phyloP scores from a whole-genome alignment of 2,888 invertebrate genomes.

The Dynastes hyllus region DNA sequence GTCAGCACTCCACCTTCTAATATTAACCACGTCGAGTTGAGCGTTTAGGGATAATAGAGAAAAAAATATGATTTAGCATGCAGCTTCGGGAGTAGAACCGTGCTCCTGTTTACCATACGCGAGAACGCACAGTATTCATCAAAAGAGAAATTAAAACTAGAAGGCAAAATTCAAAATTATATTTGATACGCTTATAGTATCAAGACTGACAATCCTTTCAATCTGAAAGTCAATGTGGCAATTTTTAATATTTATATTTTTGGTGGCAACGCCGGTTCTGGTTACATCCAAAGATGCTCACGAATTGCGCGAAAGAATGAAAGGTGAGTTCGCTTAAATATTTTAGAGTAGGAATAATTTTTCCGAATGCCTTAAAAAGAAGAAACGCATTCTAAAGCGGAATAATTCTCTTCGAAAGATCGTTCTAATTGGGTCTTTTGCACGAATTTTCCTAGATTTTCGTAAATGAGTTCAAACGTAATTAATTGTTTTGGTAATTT shows the following conservation, averaged over 20 bases:
- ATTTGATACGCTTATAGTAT: background rate
- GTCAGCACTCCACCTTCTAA: conserved; percentile 14
- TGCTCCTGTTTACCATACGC: conserved; percentile 22
- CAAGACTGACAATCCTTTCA: background rate
- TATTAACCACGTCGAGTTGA: conserved; percentile 22
- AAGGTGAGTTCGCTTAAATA: conserved; percentile 25
- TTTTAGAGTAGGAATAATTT: background rate
- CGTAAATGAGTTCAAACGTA: conserved; percentile 13
- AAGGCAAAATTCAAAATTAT: no score
- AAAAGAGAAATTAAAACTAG: no score
- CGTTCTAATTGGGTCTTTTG: background rate
- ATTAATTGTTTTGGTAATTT: conserved; percentile 6
- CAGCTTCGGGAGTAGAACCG: no score
- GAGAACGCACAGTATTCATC: conserved; percentile 41
- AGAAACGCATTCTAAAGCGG: no score
- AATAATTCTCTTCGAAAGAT: background rate
- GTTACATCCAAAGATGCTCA: conserved; percentile 37
- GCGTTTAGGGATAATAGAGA: conserved; percentile 39
- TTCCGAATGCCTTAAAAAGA: no score
- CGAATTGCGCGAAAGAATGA: conserved; percentile 41
- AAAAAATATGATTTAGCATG: conserved; percentile 44
- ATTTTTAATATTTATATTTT: conserved; percentile 15
- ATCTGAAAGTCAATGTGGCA: conserved; percentile 18
- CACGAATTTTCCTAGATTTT: background rate
- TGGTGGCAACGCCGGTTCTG: conserved; percentile 20